Evolutionary conservation across 2,888 invertebrate genomes (phyloP).

Genomic region (Helleia helle): DNA sequence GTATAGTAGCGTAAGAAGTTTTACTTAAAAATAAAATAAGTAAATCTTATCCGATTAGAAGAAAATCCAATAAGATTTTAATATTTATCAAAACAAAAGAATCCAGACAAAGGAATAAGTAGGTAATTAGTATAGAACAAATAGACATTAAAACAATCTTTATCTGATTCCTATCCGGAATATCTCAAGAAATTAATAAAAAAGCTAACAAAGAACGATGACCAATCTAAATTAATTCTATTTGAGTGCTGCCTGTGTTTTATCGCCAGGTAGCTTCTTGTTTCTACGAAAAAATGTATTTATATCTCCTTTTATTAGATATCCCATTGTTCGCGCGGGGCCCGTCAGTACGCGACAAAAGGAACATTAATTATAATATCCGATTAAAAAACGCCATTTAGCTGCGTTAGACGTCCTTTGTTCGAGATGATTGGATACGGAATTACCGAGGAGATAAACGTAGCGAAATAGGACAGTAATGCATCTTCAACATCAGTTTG

Average conservation of each 20-base stretch:
- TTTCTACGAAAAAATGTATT: conserved; percentile 66
- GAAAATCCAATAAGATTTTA: too few species aligned
- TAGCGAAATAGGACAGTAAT: not conserved
- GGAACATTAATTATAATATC: conserved; percentile 76
- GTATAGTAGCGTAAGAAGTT: too few species aligned
- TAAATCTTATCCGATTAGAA: too few species aligned
- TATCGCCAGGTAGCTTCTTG: conserved; percentile 68
- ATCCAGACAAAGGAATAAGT: conserved; percentile 2
- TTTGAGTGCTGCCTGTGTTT: conserved; percentile 59
- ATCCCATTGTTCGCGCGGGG: conserved; percentile 71
- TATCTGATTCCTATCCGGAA: too few species aligned
- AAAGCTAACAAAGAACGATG: conserved; percentile 38
- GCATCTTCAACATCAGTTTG: too few species aligned
- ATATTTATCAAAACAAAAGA: too few species aligned
- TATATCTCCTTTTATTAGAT: conserved; percentile 71
- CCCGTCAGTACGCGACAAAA: conserved; percentile 73
- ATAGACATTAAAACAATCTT: not conserved
- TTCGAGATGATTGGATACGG: conserved; percentile 71
- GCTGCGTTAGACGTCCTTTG: conserved; percentile 63
- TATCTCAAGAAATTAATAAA: conserved; percentile 20
- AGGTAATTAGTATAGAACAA: not conserved
- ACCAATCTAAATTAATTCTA: conserved; percentile 67
- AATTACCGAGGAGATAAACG: conserved; percentile 48
- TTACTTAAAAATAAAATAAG: too few species aligned
- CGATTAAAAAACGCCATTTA: conserved; percentile 74